Base-by-base conservation (phyloP, 2,888 invertebrate genomes). In the Nasonovia ribisnigri region DNA sequence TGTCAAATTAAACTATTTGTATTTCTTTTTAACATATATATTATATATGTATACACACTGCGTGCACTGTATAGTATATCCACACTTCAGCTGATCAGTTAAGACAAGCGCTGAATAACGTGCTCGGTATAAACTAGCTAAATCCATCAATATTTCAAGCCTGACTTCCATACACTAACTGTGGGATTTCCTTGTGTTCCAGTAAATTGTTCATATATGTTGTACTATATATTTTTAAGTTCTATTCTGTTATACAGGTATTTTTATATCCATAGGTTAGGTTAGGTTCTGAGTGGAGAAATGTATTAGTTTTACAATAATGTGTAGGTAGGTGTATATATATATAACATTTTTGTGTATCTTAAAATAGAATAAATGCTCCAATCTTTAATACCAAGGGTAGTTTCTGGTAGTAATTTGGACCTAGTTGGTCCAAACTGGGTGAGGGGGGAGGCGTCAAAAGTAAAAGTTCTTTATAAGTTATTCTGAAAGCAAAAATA, bases 81-180 rank as follows among this genome's bases (percentile, higher is more conserved):
- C n/a, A 67, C 67, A 77, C 13, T 36, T 36, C 24, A 24, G 13
- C 29, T 90, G 77, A 90, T 90, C 90, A 77, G 24, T 90, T 48
- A 46, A 90, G 11, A 13, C 48, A 2, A 11, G 13, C 0, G 24
- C 46, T 57, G 43, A 46, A 91, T 11, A 46, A 36, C 43, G 42
- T 16, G 8, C 5, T n/a, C 29, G 5, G 26, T 29, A 29, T 26
- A 26, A 26, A 91, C 51, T 42, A 84, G 20, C 13, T 8, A 54
- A 57, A 57, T 91, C 48, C n/a, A 90, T 67, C 77, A 91, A 84
- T 84, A 91, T 84, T 26, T 51, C 67, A 84, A 77, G 48, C 42
- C 51, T 42, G 84, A 54, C 67, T 54, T n/a, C 43, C 20, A 29
- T 84, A 24, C 43, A n/a, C 8, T 57, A 89, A 42, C 29, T 43